Base-by-base conservation (phyloP, 2,797 vertebrate genomes). In the Bovichtus diacanthus region DNA sequence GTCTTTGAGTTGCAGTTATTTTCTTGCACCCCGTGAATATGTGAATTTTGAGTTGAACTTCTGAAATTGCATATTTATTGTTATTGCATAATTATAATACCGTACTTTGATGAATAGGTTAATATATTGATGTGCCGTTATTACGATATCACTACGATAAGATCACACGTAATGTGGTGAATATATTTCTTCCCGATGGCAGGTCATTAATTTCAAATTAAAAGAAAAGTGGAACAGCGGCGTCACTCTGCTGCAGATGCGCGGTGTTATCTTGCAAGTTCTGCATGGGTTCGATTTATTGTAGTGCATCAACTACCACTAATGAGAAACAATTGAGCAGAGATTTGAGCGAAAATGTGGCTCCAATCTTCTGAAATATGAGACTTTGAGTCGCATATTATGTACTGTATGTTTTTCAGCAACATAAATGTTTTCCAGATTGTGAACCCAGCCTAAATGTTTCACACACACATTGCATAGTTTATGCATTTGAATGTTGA, bases 31-130 rank as follows among this genome's bases (percentile, higher is more conserved):
- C 68, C 31, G 65, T 62, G 16, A 67, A 76, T 66, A 31, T 70
- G 47, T 29, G 2, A 49, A 38, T 49, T 39, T 71, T 36, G 1
- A 65, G 31, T 71, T 60, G 16, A 62, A 43, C 31, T 62, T 21
- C 71, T 23, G 29, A 5, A 59, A 27, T 43, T 69, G 5, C 31
- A 71, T 79, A 67, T 75, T 81, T 59, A 74, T 82, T 75, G 44
- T 58, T 59, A n/a, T n/a, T n/a, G n/a, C n/a, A n/a, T n/a, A 34
- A 59, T 70, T 74, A 31, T 59, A 60, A 54, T 53, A 73, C 65
- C 49, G 29, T 36, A 44, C 64, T 72, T 90, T 85, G 67, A 87
- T 80, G 39, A 75, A 50, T 63, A 55, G 16, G 8, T 61, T 58
- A 38, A 56, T 70, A 36, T 63, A 59, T 46, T 55, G 3, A 69